Evolutionary conservation across 2,888 invertebrate species (phyloP).

Genomic region (Incurvaria masculella): DNA sequence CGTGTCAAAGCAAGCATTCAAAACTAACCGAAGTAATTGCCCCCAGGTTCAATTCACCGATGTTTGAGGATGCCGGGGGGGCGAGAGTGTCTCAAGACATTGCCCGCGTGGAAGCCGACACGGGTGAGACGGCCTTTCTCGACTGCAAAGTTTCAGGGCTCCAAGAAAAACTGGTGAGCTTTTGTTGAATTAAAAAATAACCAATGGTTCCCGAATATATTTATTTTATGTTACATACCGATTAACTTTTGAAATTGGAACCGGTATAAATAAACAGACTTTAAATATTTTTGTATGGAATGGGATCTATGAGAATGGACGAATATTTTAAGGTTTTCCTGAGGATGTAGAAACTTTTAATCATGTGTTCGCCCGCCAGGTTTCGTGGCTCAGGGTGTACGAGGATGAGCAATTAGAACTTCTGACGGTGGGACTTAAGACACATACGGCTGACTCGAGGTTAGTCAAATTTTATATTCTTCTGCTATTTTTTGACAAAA

Average conservation of each 20-base stretch:
- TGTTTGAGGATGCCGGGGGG: conserved; percentile 33
- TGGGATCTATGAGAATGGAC: too few relatives aligned
- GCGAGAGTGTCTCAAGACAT: conserved; percentile 27
- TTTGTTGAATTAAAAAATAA: too few relatives aligned
- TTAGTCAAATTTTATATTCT: conserved; percentile 22
- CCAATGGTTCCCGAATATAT: too few relatives aligned
- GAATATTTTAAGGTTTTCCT: too few relatives aligned
- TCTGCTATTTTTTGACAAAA: too few relatives aligned
- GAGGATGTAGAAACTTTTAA: too few relatives aligned
- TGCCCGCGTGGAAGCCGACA: conserved; percentile 39
- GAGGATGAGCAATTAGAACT: conserved; percentile 63
- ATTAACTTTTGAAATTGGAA: too few relatives aligned
- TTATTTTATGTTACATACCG: too few relatives aligned
- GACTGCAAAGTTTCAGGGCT: conserved; percentile 50
- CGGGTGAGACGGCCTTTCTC: conserved; percentile 48
- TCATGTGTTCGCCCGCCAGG: conserved; percentile 52
- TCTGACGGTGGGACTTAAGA: conserved; percentile 63
- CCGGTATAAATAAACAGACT: too few relatives aligned
- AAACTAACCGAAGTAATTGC: conserved; percentile 7
- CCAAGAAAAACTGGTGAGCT: conserved; percentile 47
- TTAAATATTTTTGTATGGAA: too few relatives aligned
- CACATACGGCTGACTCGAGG: conserved; percentile 64
- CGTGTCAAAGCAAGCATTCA: too few relatives aligned
- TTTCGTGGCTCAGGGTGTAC: conserved; percentile 66
- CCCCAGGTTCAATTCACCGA: conserved; percentile 42